Evolutionary conservation across 2,888 invertebrate species (phyloP).

Genomic region (Melangyna quadrimaculata): DNA sequence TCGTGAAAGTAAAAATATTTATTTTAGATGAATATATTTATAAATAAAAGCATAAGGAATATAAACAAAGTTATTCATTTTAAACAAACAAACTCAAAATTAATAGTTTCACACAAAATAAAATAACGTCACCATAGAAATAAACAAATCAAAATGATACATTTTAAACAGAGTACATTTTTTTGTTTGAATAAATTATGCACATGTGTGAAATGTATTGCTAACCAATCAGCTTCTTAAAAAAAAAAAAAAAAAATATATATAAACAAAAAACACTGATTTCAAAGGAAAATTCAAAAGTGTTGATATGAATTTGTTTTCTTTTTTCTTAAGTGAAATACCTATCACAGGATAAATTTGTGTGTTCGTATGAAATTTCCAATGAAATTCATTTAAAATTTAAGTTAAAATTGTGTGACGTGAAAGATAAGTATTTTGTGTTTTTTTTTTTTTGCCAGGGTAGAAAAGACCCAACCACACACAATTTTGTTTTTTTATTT

Average conservation of each 20-base stretch:
- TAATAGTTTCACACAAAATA: neutral
- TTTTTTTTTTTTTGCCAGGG: neutral
- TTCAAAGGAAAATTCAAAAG: neutral
- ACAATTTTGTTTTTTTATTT: neutral
- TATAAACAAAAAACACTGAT: neutral
- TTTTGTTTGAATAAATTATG: neutral
- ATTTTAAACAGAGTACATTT: neutral
- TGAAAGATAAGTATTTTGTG: neutral
- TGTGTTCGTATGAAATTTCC: neutral
- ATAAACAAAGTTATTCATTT: neutral
- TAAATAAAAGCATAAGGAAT: neutral
- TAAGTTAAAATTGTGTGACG: neutral
- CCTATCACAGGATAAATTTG: neutral
- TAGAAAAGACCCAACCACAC: neutral
- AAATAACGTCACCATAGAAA: neutral
- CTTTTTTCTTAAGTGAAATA: neutral
- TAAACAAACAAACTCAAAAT: neutral
- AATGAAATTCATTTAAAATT: neutral
- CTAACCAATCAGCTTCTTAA: neutral
- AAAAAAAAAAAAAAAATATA: neutral
- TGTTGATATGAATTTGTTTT: neutral
- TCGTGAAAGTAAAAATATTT: neutral
- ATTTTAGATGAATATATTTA: neutral
- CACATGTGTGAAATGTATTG: conserved; percentile 3
- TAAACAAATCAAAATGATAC: neutral